A percentile compares a stretch with the other conserved stretches of the same genome.
These are phyloP conservation scores for Eutolmus rufibarbis DNA, from an alignment of 2,888 invertebrate genomes.

Conservation along the genomic window DNA sequence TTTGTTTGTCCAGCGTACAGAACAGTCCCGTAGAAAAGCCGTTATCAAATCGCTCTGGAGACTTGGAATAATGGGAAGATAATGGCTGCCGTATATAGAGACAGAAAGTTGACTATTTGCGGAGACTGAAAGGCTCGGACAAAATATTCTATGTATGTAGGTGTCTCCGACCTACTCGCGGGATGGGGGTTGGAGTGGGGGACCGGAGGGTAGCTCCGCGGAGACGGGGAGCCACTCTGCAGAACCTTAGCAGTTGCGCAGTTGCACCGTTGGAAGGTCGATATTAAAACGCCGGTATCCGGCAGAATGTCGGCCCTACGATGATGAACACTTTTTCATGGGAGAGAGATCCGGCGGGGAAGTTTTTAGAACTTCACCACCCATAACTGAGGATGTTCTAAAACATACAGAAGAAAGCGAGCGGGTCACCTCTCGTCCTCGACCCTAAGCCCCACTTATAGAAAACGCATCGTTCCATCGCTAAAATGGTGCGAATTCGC, in stretches of 20 bases:
- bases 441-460: slow-evolving; percentile 15
- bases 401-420: background rate
- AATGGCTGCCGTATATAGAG: background rate
- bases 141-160: background rate
- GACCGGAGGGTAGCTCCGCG: background rate
- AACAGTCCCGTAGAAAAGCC: background rate
- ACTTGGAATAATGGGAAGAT: background rate
- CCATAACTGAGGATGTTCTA: background rate
- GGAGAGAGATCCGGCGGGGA: slow-evolving; percentile 9
- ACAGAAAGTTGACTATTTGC: slow-evolving; percentile 14
- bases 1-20: background rate
- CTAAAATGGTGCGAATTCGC: slow-evolving; percentile 6
- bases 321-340: slow-evolving; percentile 36
- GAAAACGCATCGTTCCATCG: background rate
- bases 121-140: background rate
- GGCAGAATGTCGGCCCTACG: background rate
- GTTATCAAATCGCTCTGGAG: background rate
- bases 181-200: background rate
- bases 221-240: slow-evolving; percentile 5
- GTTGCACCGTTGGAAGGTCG: background rate
- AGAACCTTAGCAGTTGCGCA: slow-evolving; percentile 12
- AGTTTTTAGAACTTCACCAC: slow-evolving; percentile 1
- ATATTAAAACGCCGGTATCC: slow-evolving; percentile 29
- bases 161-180: background rate
- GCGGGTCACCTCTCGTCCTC: slow-evolving; percentile 21